Evolutionary conservation across 1,140 invertebrate genomes (phyloP), one percentile per base, ranked within the genome.

Genomic region (Trissolcus basalis): DNA sequence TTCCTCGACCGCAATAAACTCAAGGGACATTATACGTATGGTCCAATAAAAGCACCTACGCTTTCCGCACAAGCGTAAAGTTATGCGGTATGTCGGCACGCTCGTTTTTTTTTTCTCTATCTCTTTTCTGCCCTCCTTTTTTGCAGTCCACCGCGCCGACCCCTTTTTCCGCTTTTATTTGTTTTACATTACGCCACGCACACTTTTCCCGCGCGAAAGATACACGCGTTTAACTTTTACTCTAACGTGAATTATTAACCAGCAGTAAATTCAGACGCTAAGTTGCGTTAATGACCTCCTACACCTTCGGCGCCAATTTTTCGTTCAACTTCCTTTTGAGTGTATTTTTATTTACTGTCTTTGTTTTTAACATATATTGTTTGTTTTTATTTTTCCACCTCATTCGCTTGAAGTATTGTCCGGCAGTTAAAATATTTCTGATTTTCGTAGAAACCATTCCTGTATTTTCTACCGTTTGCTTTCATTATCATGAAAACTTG

Each of bases 11-110:
- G 75, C 72, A 79, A 76, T 78, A 77, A 80, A 78, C 74, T 78
- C 74, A 80, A 80, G 69, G 69, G 74, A 78, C 71, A 79, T 70
- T 59, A 72, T 71, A 77, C 64, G 58, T 67, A 72, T 77, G 60
- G 78, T 69, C 78, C 74, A 79, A 81, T 81, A 80, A 81, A 81
- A 79, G 70, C 77, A 72, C 65, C 70, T 70, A 77, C 78, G 67
- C 76, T 72, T 71, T 69, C 61, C 58, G 63, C 64, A 64, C 68
- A 72, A 72, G 77, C 68, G 77, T 76, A 77, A 80, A 81, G 74
- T 80, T 79, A 80, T 77, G 74, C 69, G 75, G 71, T 64, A 72
- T 75, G 75, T 77, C 71, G 71, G 44, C 51, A 56, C 60, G 60
- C 12, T 67, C 69, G 55, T 51, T 79, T 77, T 77, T 59, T 65